A percentile compares a stretch with the other conserved stretches of the same genome.
Evolutionary conservation across 2,113 vertebrate species (phyloP).

Genomic region (Triplophysa dalaica): DNA sequence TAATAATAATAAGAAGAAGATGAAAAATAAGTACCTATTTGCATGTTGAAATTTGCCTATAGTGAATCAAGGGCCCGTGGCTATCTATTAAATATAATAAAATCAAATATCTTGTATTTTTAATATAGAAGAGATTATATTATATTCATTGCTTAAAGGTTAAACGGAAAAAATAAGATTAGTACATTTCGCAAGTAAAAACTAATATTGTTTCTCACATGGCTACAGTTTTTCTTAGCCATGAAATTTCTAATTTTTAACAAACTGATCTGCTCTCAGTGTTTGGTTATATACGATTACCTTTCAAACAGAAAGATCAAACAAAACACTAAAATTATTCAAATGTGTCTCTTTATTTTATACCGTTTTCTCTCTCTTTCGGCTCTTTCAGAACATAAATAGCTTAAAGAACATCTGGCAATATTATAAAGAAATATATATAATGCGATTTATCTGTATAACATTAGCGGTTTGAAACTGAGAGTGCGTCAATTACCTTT

Average conservation of each 20-base stretch:
- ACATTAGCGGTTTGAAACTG: background rate
- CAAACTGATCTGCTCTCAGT: background rate
- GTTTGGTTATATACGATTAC: too few relatives aligned
- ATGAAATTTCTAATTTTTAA: too few relatives aligned
- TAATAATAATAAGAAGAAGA: background rate
- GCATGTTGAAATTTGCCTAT: background rate
- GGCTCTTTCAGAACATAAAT: background rate
- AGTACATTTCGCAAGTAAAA: background rate
- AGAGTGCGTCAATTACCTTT: background rate
- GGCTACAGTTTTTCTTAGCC: background rate
- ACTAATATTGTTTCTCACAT: background rate
- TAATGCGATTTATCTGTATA: background rate
- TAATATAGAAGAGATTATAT: background rate
- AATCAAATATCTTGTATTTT: background rate
- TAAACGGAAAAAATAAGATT: background rate
- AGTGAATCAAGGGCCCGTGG: slow-evolving; percentile 8
- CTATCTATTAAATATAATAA: background rate
- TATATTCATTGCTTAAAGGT: background rate
- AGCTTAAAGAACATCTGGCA: background rate
- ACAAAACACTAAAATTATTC: background rate
- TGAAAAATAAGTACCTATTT: background rate
- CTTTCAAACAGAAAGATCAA: background rate
- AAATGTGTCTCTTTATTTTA: background rate
- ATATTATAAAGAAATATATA: background rate
- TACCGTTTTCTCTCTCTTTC: too few relatives aligned